These are phyloP conservation scores for Pontoporia blainvillei DNA, from an alignment of 2,113 vertebrate genomes.

Conservation along the genomic window DNA sequence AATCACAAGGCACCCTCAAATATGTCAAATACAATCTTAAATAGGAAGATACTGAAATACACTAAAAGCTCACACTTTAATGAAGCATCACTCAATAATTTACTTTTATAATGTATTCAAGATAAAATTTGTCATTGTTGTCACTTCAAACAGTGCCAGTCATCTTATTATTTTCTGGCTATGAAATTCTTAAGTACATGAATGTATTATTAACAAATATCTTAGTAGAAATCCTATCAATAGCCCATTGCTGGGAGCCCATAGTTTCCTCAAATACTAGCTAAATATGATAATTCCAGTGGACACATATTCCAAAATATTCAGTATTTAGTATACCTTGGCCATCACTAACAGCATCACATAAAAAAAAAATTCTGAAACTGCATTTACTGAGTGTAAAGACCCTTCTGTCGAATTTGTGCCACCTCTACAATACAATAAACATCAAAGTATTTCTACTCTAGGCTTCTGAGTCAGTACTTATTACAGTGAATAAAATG, in stretches of 20 bases:
- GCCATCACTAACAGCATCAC: background rate
- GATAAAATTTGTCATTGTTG: background rate
- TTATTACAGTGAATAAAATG: background rate
- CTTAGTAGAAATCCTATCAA: background rate
- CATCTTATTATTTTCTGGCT: background rate
- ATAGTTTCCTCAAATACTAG: background rate
- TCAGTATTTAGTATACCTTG: background rate
- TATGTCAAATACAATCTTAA: background rate
- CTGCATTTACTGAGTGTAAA: background rate
- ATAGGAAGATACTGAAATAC: background rate
- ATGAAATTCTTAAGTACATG: background rate
- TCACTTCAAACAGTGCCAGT: background rate
- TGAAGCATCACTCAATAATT: background rate
- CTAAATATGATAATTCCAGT: background rate
- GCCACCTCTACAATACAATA: background rate
- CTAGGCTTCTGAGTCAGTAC: background rate
- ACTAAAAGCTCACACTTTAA: background rate
- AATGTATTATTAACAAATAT: background rate
- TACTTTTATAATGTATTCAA: background rate
- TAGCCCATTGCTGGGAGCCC: background rate
- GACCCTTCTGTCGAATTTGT: background rate
- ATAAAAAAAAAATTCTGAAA: background rate
- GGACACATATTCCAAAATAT: background rate
- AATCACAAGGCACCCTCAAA: background rate
- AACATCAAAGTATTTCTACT: background rate